Conservation (phyloP, 2,113 vertebrate species). For the Rissa tridactyla region DNA sequence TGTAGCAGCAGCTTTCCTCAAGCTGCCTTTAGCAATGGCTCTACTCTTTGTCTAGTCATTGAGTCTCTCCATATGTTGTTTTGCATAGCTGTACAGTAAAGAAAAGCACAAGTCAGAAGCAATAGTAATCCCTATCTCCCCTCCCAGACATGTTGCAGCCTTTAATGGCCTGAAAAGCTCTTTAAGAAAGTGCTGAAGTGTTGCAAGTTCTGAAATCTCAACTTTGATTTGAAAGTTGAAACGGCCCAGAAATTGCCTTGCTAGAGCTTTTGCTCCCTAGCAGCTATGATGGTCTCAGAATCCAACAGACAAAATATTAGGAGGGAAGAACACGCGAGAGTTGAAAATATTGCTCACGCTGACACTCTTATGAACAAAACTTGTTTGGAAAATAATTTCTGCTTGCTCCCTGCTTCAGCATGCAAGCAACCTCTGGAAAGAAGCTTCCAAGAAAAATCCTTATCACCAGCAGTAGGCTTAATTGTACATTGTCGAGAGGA, state of each 20-base stretch:
- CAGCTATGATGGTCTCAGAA: not conserved
- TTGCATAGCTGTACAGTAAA: not conserved
- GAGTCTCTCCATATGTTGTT: not conserved
- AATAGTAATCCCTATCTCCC: not conserved
- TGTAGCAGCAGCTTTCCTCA: not conserved
- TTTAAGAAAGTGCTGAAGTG: not conserved
- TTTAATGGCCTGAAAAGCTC: not conserved
- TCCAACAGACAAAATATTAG: not conserved
- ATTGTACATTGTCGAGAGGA: rapidly evolving
- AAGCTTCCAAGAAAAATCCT: not conserved
- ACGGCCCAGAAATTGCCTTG: not conserved
- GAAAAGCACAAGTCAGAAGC: not conserved
- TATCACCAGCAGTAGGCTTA: not conserved
- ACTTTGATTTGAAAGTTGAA: not conserved
- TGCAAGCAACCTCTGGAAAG: not conserved
- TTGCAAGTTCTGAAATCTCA: not conserved
- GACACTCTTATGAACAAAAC: not conserved
- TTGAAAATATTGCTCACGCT: not conserved
- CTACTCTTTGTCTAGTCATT: not conserved
- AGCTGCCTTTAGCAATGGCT: not conserved
- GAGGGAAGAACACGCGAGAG: not conserved
- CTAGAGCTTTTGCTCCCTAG: not conserved
- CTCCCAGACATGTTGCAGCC: not conserved
- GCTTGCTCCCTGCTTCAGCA: not conserved
- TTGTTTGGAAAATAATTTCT: not conserved